Conservation (phyloP, 2,113 vertebrate genomes). For the Chunga burmeisteri region DNA sequence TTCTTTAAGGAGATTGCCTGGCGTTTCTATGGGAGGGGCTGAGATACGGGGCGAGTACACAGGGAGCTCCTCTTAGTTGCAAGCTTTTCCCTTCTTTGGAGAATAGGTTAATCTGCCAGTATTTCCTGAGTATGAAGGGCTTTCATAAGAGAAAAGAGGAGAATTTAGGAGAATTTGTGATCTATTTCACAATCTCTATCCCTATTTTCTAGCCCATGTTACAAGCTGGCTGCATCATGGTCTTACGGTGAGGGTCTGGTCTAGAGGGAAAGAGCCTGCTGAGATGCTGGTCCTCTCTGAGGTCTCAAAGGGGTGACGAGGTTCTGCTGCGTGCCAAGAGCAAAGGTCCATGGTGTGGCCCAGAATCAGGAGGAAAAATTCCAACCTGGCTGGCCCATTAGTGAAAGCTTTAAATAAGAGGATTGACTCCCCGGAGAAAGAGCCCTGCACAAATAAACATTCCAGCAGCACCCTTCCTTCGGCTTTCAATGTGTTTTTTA, state of each 20-base stretch:
- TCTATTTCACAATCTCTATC: neutral
- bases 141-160: constrained; percentile 1
- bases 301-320: neutral
- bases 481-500: neutral
- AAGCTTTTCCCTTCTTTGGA: constrained; percentile 9
- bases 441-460: constrained; percentile 15
- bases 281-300: neutral
- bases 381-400: neutral
- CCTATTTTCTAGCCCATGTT: neutral
- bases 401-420: neutral
- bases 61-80: neutral
- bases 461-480: constrained; percentile 18
- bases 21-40: neutral
- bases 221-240: neutral
- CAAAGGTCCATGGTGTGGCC: neutral
- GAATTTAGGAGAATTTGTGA: neutral
- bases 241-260: neutral
- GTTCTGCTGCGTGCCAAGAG: neutral
- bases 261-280: neutral
- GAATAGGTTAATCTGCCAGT: constrained; percentile 9
- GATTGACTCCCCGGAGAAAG: neutral
- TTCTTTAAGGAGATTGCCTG: neutral
- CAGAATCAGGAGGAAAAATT: neutral
- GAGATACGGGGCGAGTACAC: neutral
- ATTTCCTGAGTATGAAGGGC: neutral